Evolutionary conservation across 2,113 vertebrate species (phyloP).

Genomic region (Rhinoptilus africanus): DNA sequence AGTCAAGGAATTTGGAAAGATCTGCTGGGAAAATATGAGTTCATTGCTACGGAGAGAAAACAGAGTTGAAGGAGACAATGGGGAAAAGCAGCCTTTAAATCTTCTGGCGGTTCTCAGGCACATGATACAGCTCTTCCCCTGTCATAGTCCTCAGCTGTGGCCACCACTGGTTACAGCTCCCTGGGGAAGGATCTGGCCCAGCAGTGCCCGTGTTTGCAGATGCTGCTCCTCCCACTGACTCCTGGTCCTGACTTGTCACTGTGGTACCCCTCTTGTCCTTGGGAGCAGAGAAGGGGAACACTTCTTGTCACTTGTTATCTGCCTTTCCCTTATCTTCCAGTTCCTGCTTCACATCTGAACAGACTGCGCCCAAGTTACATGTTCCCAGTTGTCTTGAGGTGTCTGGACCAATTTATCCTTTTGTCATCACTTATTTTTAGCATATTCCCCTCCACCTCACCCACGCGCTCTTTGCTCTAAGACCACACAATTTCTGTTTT

Average conservation of each 20-base stretch:
- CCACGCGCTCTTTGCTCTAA: neutral
- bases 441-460: neutral
- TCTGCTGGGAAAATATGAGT: neutral
- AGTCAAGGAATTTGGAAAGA: neutral
- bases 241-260: neutral
- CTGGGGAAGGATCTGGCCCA: neutral
- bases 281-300: neutral
- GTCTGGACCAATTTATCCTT: neutral
- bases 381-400: neutral
- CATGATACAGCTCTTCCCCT: neutral
- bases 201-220: neutral
- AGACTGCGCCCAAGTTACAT: neutral
- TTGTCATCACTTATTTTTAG: neutral
- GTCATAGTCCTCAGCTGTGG: fast-evolving
- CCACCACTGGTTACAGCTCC: neutral
- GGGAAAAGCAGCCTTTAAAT: neutral
- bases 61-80: neutral
- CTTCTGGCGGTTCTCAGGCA: neutral
- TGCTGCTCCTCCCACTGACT: neutral
- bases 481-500: neutral
- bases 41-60: neutral
- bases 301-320: neutral
- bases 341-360: neutral
- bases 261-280: neutral
- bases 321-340: neutral